Percentiles rank a stretch among this genome's conserved stretches.
phyloP scores from a whole-genome alignment of 2,888 invertebrate genomes.

The Tenodera sinensis region DNA sequence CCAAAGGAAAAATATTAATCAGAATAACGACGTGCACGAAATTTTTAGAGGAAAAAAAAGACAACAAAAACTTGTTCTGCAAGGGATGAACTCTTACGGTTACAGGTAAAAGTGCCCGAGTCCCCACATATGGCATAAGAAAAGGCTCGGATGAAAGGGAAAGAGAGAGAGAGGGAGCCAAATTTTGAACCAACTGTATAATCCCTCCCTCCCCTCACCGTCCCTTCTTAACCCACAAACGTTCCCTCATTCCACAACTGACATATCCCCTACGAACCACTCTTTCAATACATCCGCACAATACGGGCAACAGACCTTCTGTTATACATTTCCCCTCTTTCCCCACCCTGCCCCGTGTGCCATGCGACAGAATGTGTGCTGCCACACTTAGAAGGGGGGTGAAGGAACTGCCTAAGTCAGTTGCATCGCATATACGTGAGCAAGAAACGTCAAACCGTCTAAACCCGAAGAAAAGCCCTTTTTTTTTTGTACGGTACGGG shows the following conservation, averaged over 20 bases:
- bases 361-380: conserved; percentile 13
- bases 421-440: background rate
- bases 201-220: background rate
- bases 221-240: background rate
- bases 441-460: background rate
- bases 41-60: background rate
- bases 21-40: background rate
- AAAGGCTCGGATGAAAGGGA: background rate
- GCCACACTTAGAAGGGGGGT: conserved; percentile 4
- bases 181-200: background rate
- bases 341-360: background rate
- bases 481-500: background rate
- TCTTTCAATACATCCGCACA: conserved; percentile 20
- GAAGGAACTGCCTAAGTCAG: conserved; percentile 4
- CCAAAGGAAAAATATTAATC: background rate
- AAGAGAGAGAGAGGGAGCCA: background rate
- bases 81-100: background rate
- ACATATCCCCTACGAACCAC: conserved; percentile 32
- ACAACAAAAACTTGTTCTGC: background rate
- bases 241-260: conserved; percentile 30
- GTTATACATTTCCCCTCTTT: conserved; percentile 12
- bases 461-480: background rate
- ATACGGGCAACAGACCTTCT: conserved; percentile 27
- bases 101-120: background rate
- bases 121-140: background rate